These are phyloP conservation scores for Craterocephalus amniculus DNA, from an alignment of 2,797 vertebrate species.

Conservation along the genomic window DNA sequence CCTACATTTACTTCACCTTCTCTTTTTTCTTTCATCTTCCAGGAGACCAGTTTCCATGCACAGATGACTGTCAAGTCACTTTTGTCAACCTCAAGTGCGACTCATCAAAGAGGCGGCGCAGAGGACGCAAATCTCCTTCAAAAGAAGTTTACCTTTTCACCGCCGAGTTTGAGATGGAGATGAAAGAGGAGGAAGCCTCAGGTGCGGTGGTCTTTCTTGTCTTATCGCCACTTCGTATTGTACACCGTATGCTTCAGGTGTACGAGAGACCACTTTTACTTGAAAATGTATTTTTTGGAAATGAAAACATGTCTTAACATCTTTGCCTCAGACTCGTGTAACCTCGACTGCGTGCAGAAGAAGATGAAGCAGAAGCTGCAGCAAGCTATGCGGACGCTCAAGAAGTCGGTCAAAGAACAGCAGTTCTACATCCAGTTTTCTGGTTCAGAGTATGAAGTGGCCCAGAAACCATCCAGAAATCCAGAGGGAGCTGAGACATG, in stretches of 20 bases:
- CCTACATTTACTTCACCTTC: not conserved
- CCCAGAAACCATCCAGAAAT: slow-evolving; percentile 87
- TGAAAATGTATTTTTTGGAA: not conserved
- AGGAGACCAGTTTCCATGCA: slow-evolving; percentile 86
- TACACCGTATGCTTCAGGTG: not conserved
- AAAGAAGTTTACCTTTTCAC: slow-evolving; percentile 96
- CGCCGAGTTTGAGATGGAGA: slow-evolving; percentile 94
- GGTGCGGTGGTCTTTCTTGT: slow-evolving; percentile 74
- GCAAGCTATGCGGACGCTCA: slow-evolving; percentile 90
- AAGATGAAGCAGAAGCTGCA: slow-evolving; percentile 91
- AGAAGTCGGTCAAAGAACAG: slow-evolving; percentile 94
- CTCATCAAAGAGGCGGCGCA: slow-evolving; percentile 92
- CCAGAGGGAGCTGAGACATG: slow-evolving; percentile 84
- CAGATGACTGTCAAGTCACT: slow-evolving; percentile 92
- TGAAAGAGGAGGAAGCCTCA: slow-evolving; percentile 90
- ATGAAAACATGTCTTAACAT: not conserved
- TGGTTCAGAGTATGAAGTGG: slow-evolving; percentile 93
- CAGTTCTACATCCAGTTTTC: slow-evolving; percentile 96
- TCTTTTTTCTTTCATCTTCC: slow-evolving; percentile 17
- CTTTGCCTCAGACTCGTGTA: slow-evolving; percentile 85
- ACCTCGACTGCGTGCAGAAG: slow-evolving; percentile 89
- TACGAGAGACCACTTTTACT: not conserved
- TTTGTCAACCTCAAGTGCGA: slow-evolving; percentile 96
- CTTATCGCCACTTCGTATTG: not conserved
- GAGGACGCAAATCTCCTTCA: slow-evolving; percentile 92